Conservation (phyloP, 2,113 vertebrate genomes). For the Mesocricetus auratus region DNA sequence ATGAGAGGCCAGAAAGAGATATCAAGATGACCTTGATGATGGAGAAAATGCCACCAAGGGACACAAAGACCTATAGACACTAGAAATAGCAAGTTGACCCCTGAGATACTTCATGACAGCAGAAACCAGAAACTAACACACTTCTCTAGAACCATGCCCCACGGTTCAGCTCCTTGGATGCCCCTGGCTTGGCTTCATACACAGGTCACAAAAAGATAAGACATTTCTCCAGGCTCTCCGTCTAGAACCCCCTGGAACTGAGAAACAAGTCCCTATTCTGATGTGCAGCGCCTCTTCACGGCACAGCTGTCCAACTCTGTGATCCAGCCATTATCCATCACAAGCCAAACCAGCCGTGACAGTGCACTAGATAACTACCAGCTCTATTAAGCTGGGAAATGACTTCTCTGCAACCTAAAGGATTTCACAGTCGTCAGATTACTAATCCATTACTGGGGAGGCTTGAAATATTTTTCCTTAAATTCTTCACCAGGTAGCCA, state of each 20-base stretch:
- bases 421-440: conserved; percentile 67
- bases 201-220: conserved; percentile 12
- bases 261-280: background rate
- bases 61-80: background rate
- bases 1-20: background rate
- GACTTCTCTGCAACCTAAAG: conserved; percentile 71
- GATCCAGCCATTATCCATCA: conserved; percentile 77
- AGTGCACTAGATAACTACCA: conserved; percentile 68
- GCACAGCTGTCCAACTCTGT: conserved; percentile 64
- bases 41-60: background rate
- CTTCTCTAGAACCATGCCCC: background rate
- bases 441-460: conserved; percentile 70
- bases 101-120: conserved; percentile 3
- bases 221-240: background rate
- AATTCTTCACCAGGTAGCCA: conserved; percentile 70
- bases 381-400: conserved; percentile 79
- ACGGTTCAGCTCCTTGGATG: background rate
- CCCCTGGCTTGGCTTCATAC: background rate
- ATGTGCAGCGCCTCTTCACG: conserved; percentile 27
- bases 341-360: conserved; percentile 70
- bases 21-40: background rate
- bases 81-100: background rate
- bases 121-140: conserved; percentile 13
- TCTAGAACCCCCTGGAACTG: conserved; percentile 1
- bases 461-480: conserved; percentile 37